These are phyloP conservation scores for Spialia ferax DNA, from an alignment of 2,888 invertebrate species.

Conservation along the genomic window DNA sequence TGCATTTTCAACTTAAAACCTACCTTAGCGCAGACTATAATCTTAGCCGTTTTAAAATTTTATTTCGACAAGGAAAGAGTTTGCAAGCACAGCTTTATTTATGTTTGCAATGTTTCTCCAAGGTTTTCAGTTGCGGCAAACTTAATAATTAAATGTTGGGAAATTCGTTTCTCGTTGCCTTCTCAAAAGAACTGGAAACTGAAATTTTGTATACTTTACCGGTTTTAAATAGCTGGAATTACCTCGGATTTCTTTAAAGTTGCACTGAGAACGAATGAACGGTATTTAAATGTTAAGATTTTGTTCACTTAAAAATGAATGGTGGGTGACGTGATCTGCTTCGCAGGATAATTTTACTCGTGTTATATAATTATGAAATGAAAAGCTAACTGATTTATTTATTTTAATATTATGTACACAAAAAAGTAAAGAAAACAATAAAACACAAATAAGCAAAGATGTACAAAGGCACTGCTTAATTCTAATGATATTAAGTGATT, in stretches of 20 bases:
- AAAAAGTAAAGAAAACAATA: no score
- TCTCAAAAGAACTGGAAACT: slow-evolving; percentile 39
- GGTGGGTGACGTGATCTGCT: background rate
- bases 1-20: slow-evolving; percentile 30
- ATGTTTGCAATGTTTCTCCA: slow-evolving; percentile 49
- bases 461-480: no score
- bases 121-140: slow-evolving; percentile 50
- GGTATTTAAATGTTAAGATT: slow-evolving; percentile 4
- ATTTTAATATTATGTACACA: no score
- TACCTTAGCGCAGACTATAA: slow-evolving; percentile 24
- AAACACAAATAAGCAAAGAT: no score
- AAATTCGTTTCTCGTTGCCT: slow-evolving; percentile 44
- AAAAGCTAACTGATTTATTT: no score
- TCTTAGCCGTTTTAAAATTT: slow-evolving; percentile 36
- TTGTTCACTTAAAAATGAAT: background rate
- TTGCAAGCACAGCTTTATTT: slow-evolving; percentile 46
- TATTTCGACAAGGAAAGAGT: slow-evolving; percentile 45
- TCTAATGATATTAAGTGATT: no score
- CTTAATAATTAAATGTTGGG: slow-evolving; percentile 54
- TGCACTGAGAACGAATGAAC: slow-evolving; percentile 24
- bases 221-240: slow-evolving; percentile 38
- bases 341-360: background rate
- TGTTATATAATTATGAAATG: background rate
- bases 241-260: slow-evolving; percentile 33
- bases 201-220: slow-evolving; percentile 36